phyloP scores from a whole-genome alignment of 2,797 vertebrate species.

The Cuniculus paca region DNA sequence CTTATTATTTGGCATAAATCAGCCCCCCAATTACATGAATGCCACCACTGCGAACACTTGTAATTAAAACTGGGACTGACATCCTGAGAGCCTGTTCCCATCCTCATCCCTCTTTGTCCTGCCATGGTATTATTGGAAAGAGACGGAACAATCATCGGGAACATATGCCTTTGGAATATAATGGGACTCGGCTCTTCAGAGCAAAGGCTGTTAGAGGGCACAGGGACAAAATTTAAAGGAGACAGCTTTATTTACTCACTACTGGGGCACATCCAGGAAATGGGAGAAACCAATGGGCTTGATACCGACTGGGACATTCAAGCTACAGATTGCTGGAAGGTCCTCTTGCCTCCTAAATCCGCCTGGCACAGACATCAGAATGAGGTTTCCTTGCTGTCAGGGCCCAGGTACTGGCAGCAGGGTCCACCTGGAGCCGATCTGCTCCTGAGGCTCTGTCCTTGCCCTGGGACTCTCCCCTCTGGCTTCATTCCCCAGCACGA shows the following conservation, averaged over 20 bases:
- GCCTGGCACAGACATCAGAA: neutral
- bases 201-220: conserved; percentile 77
- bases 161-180: conserved; percentile 82
- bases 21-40: conserved; percentile 82
- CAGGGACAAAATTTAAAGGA: conserved; percentile 75
- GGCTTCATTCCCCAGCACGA: neutral
- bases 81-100: conserved; percentile 78
- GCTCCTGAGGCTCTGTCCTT: neutral
- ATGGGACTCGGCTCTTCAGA: conserved; percentile 78
- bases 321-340: conserved; percentile 17
- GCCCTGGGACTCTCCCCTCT: no score
- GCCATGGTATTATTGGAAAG: conserved; percentile 81
- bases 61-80: conserved; percentile 83
- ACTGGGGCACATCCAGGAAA: conserved; percentile 63
- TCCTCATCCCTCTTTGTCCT: conserved; percentile 82
- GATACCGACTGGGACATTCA: conserved; percentile 48
- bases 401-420: neutral
- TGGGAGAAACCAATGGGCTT: conserved; percentile 71
- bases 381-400: neutral
- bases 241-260: conserved; percentile 79
- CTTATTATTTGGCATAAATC: conserved; percentile 79
- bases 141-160: conserved; percentile 80
- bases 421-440: neutral
- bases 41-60: conserved; percentile 77
- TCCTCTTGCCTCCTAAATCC: neutral